Evolutionary conservation across 2,797 vertebrate species (phyloP), one percentile per base, ranked within the genome.

Genomic region (Tragopan temminckii): DNA sequence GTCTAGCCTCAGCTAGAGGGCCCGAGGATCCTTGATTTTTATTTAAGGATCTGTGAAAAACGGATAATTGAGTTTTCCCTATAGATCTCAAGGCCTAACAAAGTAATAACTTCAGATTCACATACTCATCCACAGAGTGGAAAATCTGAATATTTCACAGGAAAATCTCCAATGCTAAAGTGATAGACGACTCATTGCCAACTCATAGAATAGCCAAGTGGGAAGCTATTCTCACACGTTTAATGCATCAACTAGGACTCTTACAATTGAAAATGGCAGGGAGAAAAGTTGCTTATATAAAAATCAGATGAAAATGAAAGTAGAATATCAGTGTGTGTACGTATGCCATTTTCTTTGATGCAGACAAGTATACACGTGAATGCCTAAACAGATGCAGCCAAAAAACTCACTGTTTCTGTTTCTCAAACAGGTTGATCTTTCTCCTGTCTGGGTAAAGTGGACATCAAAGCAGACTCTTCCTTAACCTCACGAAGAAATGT

Each of bases 361-460:
- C 67, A 79, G 24, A 52, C 7, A 40, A 68, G 17, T 74, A 27
- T 52, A 48, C 31, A 6, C 50, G 35, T 80, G 64, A 93, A 77
- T 87, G 70, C 7, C 48, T 18, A 11, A 25, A 83, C 14, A 52
- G 13, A 29, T 50, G 31, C 23, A 63, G 9, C 55, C 67, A 90
- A 57, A 57, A 85, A 89, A 88, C 36, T 93, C 48, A 84, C 6
- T 8, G 24, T 52, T 83, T 94, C 38, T 89, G 9, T 89, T 91
- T 93, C 80, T 67, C n/a, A 90, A 64, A 87, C 61, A 94, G 91
- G 57, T 9, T 58, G 33, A 42, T 9, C 3, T 17, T 35, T 59
- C 42, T 94, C 20, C 63, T 42, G 23, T 21, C 35, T 82, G 57
- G 13, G 6, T 59, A 61, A 76, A 70, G 70, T 29, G 4, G 4